Base-by-base conservation (phyloP, 2,113 vertebrate genomes). In the Mugil cephalus region DNA sequence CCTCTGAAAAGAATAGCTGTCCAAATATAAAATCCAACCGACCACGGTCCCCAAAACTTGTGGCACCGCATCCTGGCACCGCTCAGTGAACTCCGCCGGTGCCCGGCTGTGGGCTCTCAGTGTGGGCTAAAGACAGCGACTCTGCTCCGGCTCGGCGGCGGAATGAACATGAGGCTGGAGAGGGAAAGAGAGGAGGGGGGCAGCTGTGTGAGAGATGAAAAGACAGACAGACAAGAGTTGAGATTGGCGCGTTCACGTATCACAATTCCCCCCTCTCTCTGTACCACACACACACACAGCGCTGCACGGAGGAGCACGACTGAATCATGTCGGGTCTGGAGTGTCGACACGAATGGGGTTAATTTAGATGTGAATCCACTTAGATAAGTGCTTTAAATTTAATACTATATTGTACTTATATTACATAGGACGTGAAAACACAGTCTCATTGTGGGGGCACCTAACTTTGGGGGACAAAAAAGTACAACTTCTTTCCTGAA, bases 21-120 rank as follows among this genome's bases (percentile, higher is more conserved):
- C 82, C 86, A 94, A 38, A 94, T 52, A 54, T 90, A 92, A 68
- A 92, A 86, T 58, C 91, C 90, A 63, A 90, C 8, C n/a, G 82
- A 91, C 62, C 76, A 79, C 1, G 80, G 71, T 84, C 79, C 83
- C 69, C 88, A 85, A 74, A 91, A 90, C 86, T 89, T 94, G 74
- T 80, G 82, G 76, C 81, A 76, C 62, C 79, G 86, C 93, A 94
- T 94, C 73, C 48, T 89, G 80, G 67, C 67, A 58, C 53, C 58
- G 81, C 75, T 80, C 68, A 42, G 38, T 47, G 59, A 51, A 79
- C 71, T 77, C 79, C 52, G 45, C 40, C 55, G 21, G 64, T 35
- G 53, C 40, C 78, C 35, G 56, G 67, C 61, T 56, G 55, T 60
- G 51, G 30, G 77, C 68, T 75, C 73, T 69, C 35, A 9, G 48